Evolutionary conservation across 2,113 vertebrate species (phyloP), one percentile per base, ranked within the genome.

Genomic region (Colius striatus): DNA sequence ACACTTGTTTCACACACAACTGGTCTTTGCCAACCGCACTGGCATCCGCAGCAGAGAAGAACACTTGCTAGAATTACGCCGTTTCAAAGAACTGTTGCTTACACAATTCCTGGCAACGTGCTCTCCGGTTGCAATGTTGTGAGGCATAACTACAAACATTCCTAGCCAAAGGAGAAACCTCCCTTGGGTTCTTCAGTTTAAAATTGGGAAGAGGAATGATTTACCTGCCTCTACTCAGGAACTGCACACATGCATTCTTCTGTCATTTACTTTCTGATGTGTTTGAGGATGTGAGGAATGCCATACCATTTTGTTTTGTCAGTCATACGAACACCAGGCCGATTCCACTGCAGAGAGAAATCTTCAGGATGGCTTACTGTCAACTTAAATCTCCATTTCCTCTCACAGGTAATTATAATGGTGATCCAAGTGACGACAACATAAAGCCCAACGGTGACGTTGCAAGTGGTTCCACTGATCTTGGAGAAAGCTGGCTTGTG

Each of bases 401-500:
- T 3, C 29, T 87, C 67, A 61, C 88, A 99, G 99, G 99, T 80
- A 99, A 99, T 94, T 99, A 98, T 89, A 99, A 99, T 72, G 97
- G 95, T 43, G 83, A 98, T 73, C 87, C 97, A 32, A 76, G 57
- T 34, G 98, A 99, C 71, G 99, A 99, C 97, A 98, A 98, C 92
- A 76, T 98, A 61, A 99, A 98, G 93, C 96, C 98, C 14, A 97
- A 98, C 77, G 98, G 98, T 27, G 96, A 85, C 6, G 72, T 71
- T 63, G 98, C 98, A 67, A 95, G 90, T 20, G 80, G 57, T 95
- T 98, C 98, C 83, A 98, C 93, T 27, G 98, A 98, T 26, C 97
- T 99, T 41, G 99, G 99, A 84, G 97, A 98, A 90, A 99, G 99
- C 92, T 99, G 99, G 99, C 96, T 97, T 88, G 98, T 98, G 38